Base-by-base conservation (phyloP, 2,797 vertebrate genomes). In the Streptopelia turtur region DNA sequence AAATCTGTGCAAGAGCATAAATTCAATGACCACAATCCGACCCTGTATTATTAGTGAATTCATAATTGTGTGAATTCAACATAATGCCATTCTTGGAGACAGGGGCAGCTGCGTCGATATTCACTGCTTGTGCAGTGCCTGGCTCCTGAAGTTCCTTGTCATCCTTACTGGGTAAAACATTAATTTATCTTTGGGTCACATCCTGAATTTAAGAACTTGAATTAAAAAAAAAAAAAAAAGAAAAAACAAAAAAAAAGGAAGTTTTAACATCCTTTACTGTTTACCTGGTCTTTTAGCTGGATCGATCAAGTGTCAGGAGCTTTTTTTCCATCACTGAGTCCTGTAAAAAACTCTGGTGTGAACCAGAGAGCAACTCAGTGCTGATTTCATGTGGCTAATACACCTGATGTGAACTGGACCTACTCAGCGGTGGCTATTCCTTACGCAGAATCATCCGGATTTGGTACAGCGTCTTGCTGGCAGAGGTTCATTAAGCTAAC, bases 101-200 rank as follows among this genome's bases (percentile, higher is more conserved):
- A 74, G 55, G 13, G 23, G 17, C 11, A 53, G 7, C 1, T 4
- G 10, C 14, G 13, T 57, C 13, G 16, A 13, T 55, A 33, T 11
- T 61, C 33, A 27, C 21, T 53, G 33, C 16, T 79, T 63, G 25
- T n/a, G 20, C 52, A 78, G 9, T 20, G 18, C 18, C 13, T 16
- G 5, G 6, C 13, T 53, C 11, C 5, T 56, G 15, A 83, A 72
- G 22, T 9, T 68, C 4, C 4, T 56, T 60, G 8, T 39, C 10
- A 9, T 21, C 11, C 1, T 56, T 49, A 69, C 41, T 9, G 11
- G 6, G 4, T 31, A 49, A 78, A 90, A 35, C 5, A 14, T 16
- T 50, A 7, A 7, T 39, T 52, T 52, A 8, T 30, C 49, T 75
- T 47, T 49, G 0, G 9, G 1, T 16, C 5, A 16, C 24, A 24